These are phyloP conservation scores for Scaptomyza hsui DNA, from an alignment of 1,140 invertebrate genomes.

Conservation along the genomic window DNA sequence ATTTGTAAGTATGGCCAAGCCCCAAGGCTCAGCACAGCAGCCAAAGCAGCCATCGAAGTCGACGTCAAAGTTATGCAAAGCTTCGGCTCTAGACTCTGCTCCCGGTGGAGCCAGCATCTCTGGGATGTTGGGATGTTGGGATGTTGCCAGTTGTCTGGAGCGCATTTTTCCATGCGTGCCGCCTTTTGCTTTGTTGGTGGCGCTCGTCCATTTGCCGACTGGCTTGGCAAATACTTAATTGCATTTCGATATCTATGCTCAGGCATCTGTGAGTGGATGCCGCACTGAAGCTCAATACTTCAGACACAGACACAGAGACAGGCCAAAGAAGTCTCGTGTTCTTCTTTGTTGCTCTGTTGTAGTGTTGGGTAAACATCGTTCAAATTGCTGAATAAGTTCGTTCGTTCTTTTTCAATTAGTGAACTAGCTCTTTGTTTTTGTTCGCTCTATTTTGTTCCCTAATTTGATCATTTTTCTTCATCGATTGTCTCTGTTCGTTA, in stretches of 20 bases:
- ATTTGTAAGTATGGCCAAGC: slow-evolving; percentile 83
- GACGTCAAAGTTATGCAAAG: slow-evolving; percentile 75
- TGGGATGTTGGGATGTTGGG: slow-evolving; percentile 3
- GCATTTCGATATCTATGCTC: slow-evolving; percentile 84
- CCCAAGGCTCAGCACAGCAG: slow-evolving; percentile 57
- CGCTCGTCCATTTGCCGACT: slow-evolving; percentile 76
- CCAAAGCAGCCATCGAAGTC: slow-evolving; percentile 15
- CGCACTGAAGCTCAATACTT: slow-evolving; percentile 44
- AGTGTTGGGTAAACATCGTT: too few species aligned
- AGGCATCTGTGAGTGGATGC: slow-evolving; percentile 82
- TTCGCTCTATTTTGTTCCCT: not conserved
- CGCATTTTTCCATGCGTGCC: slow-evolving; percentile 78
- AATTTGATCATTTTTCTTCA: too few species aligned
- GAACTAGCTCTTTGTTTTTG: slow-evolving; percentile 8
- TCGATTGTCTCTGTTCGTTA: too few species aligned
- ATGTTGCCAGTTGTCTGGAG: slow-evolving; percentile 46
- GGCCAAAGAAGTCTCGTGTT: not conserved
- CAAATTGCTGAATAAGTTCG: too few species aligned
- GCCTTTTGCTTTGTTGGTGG: slow-evolving; percentile 80
- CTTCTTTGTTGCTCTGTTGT: slow-evolving; percentile 4
- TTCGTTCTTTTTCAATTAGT: too few species aligned
- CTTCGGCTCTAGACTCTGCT: slow-evolving; percentile 40
- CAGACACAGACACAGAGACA: slow-evolving; percentile 38
- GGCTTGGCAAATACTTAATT: slow-evolving; percentile 83
- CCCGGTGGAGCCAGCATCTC: slow-evolving; percentile 55